Evolutionary conservation across 2,888 invertebrate species (phyloP), one percentile per base, ranked within the genome.

Genomic region (Sesia bembeciformis): DNA sequence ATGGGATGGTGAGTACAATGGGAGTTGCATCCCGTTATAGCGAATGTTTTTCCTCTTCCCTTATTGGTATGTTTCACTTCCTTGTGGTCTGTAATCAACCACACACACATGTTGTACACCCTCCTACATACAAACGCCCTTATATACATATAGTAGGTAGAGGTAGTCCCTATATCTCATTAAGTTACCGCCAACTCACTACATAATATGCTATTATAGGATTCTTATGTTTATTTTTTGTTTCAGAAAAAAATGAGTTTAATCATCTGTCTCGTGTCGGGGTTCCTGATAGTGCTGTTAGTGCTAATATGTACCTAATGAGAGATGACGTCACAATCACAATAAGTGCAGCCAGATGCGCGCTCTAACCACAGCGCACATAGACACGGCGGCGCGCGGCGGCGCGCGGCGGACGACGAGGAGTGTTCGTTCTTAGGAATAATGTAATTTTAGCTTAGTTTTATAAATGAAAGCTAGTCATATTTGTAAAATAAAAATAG

Each of bases 181-280:
- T n/a, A n/a, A n/a, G n/a, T n/a, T 23, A 23, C 23, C 23, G 2
- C 23, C 23, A 23, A 23, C 23, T 23, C 23, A 23, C 23, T 23
- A 2, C 23, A 23, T 23, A 23, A 23, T 23, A 23, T 23, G 23
- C 23, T 23, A 23, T 23, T 23, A 23, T 23, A 23, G 23, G 23
- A 23, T 23, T 23, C 23, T 23, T 23, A 2, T 23, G 23, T 23
- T 23, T 2, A 23, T 23, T 23, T 23, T 23, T 23, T 23, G 23
- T 23, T 23, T 23, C 23, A 23, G 88, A 88, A 87, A 72, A 84
- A 83, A 60, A 49, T 79, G 54, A 74, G 84, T 8, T 65, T 88
- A 5, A 68, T 84, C 41, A 64, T 87, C 50, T 87, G 87, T 63
- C 57, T 88, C 52, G 70, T 67, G 57, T 70, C 68, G 39, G 88